Conservation (phyloP, 2,797 vertebrate species). For the Melopsittacus undulatus region DNA sequence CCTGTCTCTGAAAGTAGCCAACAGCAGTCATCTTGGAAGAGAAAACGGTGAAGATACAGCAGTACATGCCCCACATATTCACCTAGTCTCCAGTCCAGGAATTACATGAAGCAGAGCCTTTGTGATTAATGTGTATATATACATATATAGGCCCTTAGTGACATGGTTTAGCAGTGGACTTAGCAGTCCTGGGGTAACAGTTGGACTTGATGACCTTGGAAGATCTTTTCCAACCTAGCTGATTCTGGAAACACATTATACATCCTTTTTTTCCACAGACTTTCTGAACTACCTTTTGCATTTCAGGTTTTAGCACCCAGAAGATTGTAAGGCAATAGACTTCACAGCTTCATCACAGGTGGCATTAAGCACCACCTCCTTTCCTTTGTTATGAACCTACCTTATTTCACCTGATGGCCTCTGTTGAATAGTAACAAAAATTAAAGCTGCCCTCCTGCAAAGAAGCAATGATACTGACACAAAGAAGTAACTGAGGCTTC, state of each 20-base stretch:
- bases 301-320: neutral
- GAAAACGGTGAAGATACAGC: neutral
- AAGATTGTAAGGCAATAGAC: neutral
- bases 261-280: neutral
- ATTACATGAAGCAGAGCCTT: neutral
- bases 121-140: neutral
- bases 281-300: neutral
- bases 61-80: neutral
- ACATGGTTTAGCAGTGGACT: neutral
- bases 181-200: neutral
- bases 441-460: neutral
- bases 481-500: neutral
- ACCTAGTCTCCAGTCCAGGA: neutral
- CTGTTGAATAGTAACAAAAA: neutral
- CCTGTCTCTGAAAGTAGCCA: neutral
- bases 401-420: neutral
- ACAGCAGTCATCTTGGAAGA: neutral
- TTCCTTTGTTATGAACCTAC: neutral
- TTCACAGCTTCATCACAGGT: neutral
- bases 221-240: neutral
- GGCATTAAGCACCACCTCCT: neutral
- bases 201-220: neutral
- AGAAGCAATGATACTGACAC: neutral
- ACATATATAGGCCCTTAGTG: neutral
- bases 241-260: neutral